These are phyloP conservation scores for Trichopria drosophilae DNA, from an alignment of 2,888 invertebrate genomes.

Conservation along the genomic window DNA sequence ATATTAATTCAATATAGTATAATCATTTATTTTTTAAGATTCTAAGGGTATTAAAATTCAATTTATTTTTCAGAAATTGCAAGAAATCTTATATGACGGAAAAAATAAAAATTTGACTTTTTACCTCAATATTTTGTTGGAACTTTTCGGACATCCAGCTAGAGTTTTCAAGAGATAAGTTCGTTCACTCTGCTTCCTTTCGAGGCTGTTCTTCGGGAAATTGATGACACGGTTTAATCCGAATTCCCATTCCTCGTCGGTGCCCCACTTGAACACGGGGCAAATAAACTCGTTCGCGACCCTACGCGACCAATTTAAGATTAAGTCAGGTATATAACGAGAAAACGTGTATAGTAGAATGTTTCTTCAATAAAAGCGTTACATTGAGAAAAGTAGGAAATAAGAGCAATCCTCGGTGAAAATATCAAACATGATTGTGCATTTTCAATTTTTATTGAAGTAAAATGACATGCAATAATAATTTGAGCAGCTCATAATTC, in stretches of 20 bases:
- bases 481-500: too few relatives aligned
- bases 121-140: slow-evolving; percentile 67
- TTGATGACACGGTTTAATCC: slow-evolving; percentile 76
- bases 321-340: too few relatives aligned
- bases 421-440: too few relatives aligned
- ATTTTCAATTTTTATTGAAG: too few relatives aligned
- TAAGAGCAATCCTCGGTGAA: not conserved
- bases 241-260: slow-evolving; percentile 79
- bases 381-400: slow-evolving; percentile 1
- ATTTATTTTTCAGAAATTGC: not conserved
- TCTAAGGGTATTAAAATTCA: not conserved
- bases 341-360: not conserved
- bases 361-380: not conserved
- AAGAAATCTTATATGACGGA: slow-evolving; percentile 1
- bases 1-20: not conserved
- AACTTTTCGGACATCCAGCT: slow-evolving; percentile 77
- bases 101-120: slow-evolving; percentile 13
- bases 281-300: slow-evolving; percentile 77
- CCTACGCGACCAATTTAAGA: slow-evolving; percentile 57
- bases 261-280: slow-evolving; percentile 82
- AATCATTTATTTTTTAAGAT: not conserved
- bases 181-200: slow-evolving; percentile 72
- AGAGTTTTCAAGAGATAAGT: slow-evolving; percentile 77
- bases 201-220: slow-evolving; percentile 65
- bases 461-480: too few relatives aligned